Conservation (phyloP, 2,113 vertebrate species). For the Chelonoidis abingdonii region DNA sequence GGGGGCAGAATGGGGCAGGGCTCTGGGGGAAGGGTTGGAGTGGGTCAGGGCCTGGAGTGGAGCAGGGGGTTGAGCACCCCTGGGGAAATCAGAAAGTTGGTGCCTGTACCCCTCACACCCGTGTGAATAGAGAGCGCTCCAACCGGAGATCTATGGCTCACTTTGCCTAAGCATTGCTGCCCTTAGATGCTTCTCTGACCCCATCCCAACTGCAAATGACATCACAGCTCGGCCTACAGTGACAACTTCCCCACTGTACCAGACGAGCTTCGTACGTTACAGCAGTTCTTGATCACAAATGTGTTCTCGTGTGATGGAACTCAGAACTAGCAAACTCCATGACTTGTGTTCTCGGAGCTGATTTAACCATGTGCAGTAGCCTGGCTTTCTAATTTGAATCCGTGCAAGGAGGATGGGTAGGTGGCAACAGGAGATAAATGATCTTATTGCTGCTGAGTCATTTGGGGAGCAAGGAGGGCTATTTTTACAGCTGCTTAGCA, state of each 20-base stretch:
- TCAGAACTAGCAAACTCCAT: background rate
- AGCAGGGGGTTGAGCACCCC: too few species aligned
- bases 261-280: background rate
- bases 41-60: too few species aligned
- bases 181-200: background rate
- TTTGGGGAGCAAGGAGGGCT: background rate
- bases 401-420: background rate
- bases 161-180: fast-evolving
- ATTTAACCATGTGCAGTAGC: too few species aligned
- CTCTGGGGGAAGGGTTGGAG: too few species aligned
- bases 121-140: background rate
- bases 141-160: background rate
- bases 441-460: slow-evolving; percentile 4
- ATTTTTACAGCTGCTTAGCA: background rate
- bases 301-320: fast-evolving
- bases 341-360: fast-evolving
- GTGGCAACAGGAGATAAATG: background rate
- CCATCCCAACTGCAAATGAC: background rate
- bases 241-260: background rate
- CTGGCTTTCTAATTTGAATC: background rate
- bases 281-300: fast-evolving
- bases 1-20: too few species aligned
- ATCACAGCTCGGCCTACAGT: fast-evolving
- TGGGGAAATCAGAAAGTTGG: too few species aligned
- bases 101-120: too few species aligned